phyloP scores from a whole-genome alignment of 2,797 vertebrate genomes.

The Eulemur albifrons region DNA sequence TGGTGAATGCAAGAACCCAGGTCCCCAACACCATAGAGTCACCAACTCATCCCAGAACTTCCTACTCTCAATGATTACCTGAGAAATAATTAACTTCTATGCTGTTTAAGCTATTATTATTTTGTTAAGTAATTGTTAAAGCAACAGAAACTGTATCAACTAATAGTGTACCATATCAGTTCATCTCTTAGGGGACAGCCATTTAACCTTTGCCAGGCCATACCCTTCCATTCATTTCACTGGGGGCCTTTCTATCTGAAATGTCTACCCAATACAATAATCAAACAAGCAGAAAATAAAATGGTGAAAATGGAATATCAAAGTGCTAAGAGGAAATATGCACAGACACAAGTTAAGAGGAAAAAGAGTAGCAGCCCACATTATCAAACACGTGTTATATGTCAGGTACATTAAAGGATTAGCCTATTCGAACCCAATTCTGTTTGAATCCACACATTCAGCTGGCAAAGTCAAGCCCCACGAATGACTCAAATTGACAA shows the following conservation, averaged over 20 bases:
- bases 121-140: neutral
- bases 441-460: neutral
- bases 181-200: neutral
- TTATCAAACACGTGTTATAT: neutral
- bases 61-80: neutral
- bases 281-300: neutral
- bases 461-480: neutral
- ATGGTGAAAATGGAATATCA: neutral
- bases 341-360: neutral
- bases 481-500: neutral
- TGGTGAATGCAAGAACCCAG: neutral
- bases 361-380: neutral
- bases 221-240: neutral
- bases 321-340: neutral
- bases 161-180: neutral
- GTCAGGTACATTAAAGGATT: neutral
- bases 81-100: neutral
- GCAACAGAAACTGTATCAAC: neutral
- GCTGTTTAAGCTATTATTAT: neutral
- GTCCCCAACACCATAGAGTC: neutral
- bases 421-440: neutral
- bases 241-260: neutral
- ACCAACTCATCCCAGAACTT: neutral
- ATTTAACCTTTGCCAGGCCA: neutral
- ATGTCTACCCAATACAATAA: neutral